Conservation (phyloP, 2,797 vertebrate genomes). For the Neosilurus mollespiculum region DNA sequence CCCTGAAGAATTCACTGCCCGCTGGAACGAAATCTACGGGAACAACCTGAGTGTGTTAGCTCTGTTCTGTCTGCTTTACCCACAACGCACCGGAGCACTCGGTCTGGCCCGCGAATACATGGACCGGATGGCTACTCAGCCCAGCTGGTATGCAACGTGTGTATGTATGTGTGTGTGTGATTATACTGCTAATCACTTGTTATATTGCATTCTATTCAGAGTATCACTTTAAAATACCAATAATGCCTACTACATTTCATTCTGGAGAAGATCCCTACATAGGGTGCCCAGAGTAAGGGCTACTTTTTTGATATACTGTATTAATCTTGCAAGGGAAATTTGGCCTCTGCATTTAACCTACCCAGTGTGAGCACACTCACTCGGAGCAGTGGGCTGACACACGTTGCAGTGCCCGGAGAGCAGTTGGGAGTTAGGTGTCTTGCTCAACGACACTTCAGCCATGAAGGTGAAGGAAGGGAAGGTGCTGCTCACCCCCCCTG, state of each 20-base stretch:
- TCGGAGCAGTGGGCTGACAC: too few relatives aligned
- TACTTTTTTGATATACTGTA: not conserved
- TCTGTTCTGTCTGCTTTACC: slow-evolving; percentile 95
- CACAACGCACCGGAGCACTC: slow-evolving; percentile 86
- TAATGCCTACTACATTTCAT: not conserved
- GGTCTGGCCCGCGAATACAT: slow-evolving; percentile 92
- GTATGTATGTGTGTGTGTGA: slow-evolving; percentile 62
- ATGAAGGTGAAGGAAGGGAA: too few relatives aligned
- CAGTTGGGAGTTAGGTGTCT: too few relatives aligned
- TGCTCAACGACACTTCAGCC: too few relatives aligned
- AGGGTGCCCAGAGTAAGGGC: not conserved
- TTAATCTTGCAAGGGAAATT: too few relatives aligned
- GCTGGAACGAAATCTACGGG: slow-evolving; percentile 97
- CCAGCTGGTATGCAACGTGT: slow-evolving; percentile 93
- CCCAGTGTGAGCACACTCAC: too few relatives aligned
- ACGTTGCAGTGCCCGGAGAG: too few relatives aligned
- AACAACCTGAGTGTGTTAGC: slow-evolving; percentile 96
- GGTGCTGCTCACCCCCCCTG: too few relatives aligned
- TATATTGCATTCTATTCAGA: not conserved
- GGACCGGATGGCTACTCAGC: slow-evolving; percentile 99
- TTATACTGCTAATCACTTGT: not conserved
- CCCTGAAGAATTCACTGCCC: slow-evolving; percentile 85
- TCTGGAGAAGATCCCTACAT: not conserved
- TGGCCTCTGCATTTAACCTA: too few relatives aligned
- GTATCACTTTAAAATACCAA: not conserved